Evolutionary conservation across 1,140 invertebrate species (phyloP).

Genomic region (Rhagoletis zephyria): DNA sequence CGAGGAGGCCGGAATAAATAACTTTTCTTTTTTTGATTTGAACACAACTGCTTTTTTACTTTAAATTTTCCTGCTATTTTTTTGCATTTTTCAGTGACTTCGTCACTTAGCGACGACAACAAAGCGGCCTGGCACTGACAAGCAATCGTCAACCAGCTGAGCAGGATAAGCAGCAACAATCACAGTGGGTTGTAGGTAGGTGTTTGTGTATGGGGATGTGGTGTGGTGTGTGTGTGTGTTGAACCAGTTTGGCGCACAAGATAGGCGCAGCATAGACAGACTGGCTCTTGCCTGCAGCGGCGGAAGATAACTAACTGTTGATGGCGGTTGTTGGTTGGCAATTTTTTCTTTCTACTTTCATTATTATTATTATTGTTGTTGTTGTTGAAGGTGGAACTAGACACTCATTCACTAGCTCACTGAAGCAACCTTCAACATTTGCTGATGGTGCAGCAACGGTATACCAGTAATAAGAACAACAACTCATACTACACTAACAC

Average conservation of each 20-base stretch:
- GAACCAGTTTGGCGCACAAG: not conserved
- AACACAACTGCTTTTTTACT: not conserved
- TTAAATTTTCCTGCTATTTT: not conserved
- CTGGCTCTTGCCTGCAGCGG: not conserved
- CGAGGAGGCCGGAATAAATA: not conserved
- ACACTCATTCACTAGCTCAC: not conserved
- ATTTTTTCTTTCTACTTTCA: not conserved
- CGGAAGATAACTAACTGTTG: slow-evolving; percentile 26
- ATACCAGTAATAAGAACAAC: not conserved
- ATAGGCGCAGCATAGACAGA: not conserved
- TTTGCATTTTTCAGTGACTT: not conserved
- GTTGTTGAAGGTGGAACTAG: slow-evolving; percentile 23
- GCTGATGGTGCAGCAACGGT: not conserved
- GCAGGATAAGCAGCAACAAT: not conserved
- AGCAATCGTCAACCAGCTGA: slow-evolving; percentile 8
- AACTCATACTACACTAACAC: not conserved
- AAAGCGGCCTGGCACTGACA: slow-evolving; percentile 14
- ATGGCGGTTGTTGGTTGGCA: not conserved
- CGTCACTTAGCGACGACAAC: slow-evolving; percentile 9
- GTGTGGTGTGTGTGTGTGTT: not conserved
- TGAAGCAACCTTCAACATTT: not conserved
- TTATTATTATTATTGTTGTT: not conserved
- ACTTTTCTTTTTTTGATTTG: not conserved
- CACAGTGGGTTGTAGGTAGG: not conserved
- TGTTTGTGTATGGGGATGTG: not conserved